phyloP scores from a whole-genome alignment of 2,888 invertebrate species.

The Chirona hameri region DNA sequence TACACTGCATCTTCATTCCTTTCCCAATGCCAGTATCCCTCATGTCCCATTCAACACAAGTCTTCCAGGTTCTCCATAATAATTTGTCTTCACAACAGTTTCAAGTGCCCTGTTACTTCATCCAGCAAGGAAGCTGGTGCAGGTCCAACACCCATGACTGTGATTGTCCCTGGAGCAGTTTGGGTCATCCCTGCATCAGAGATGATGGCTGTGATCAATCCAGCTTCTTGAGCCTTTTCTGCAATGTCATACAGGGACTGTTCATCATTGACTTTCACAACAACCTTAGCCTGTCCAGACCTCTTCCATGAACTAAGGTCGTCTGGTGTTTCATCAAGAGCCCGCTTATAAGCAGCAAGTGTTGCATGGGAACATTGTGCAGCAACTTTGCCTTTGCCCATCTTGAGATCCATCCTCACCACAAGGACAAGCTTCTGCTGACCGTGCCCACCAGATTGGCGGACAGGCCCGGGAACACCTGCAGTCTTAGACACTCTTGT shows the following conservation, averaged over 20 bases:
- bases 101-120: constrained; percentile 80
- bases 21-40: too few relatives aligned
- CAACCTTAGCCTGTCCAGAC: constrained; percentile 77
- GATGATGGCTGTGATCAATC: constrained; percentile 70
- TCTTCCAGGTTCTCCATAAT: background rate
- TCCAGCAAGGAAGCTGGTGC: constrained; percentile 72
- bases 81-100: constrained; percentile 47
- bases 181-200: constrained; percentile 92
- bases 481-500: background rate
- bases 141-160: constrained; percentile 88
- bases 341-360: constrained; percentile 74
- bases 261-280: constrained; percentile 71
- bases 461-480: background rate
- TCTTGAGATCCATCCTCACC: constrained; percentile 82
- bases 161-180: constrained; percentile 79
- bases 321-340: constrained; percentile 59
- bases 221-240: constrained; percentile 63
- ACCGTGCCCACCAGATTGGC: background rate
- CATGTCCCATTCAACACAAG: too few relatives aligned
- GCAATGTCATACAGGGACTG: constrained; percentile 65
- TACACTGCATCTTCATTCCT: too few relatives aligned
- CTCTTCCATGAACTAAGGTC: constrained; percentile 63
- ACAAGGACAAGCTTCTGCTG: constrained; percentile 71
- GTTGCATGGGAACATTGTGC: constrained; percentile 84
- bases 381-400: constrained; percentile 90